Percentiles rank a stretch among this genome's conserved stretches.
These are phyloP conservation scores for Schizaphis graminum DNA, from an alignment of 2,888 invertebrate species.

Conservation along the genomic window DNA sequence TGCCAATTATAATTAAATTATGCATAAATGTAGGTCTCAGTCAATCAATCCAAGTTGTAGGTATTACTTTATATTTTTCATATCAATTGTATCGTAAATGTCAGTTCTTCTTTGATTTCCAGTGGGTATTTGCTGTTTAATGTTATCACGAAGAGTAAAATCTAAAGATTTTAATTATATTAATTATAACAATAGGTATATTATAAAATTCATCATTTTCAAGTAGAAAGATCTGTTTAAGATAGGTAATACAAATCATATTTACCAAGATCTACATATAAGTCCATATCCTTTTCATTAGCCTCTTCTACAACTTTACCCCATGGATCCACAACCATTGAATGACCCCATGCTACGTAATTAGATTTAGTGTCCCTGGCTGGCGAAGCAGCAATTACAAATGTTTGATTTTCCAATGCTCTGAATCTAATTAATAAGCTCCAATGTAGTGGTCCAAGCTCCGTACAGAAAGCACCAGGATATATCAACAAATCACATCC, in stretches of 20 bases:
- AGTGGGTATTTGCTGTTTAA: constrained; percentile 89
- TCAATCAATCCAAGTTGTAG: not conserved
- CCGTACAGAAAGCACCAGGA: constrained; percentile 97
- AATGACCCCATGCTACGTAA: constrained; percentile 93
- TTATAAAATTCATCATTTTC: not conserved
- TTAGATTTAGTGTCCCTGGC: constrained; percentile 80
- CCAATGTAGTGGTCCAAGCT: constrained; percentile 95
- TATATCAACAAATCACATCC: constrained; percentile 88
- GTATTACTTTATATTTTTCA: not conserved
- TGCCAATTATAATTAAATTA: not conserved
- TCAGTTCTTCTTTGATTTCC: constrained; percentile 81
- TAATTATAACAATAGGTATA: not conserved
- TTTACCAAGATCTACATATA: constrained; percentile 72
- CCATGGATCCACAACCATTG: constrained; percentile 88
- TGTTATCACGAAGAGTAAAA: constrained; percentile 75
- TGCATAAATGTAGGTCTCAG: not conserved
- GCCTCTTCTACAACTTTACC: constrained; percentile 80
- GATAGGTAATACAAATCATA: not conserved
- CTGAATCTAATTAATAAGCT: constrained; percentile 85
- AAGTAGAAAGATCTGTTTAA: not conserved
- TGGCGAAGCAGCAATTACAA: constrained; percentile 86
- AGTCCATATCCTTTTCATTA: constrained; percentile 79
- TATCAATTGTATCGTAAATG: constrained; percentile 75
- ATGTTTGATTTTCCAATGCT: constrained; percentile 91
- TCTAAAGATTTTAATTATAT: not conserved